Percentiles rank a stretch among this genome's conserved stretches.
Evolutionary conservation across 2,888 invertebrate species (phyloP).

Genomic region (Dasysyrphus albostriatus): DNA sequence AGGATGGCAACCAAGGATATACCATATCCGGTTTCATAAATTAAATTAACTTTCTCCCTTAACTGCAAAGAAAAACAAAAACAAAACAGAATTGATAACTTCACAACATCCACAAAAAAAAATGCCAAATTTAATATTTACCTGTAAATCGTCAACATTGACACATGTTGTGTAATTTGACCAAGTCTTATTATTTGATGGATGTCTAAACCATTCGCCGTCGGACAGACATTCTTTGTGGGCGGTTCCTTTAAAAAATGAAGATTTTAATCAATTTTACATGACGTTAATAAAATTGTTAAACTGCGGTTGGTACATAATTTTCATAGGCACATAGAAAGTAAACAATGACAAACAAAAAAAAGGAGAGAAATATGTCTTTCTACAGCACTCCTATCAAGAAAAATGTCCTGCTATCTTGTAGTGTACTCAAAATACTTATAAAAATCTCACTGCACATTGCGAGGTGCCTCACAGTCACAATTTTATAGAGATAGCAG

Average conservation of each 20-base stretch:
- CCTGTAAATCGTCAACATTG: constrained; percentile 88
- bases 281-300: not conserved
- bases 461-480: too few species aligned
- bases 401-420: too few species aligned
- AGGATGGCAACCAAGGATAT: constrained; percentile 93
- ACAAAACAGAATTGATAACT: too few species aligned
- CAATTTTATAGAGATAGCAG: too few species aligned
- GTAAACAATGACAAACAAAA: too few species aligned
- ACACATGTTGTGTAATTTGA: constrained; percentile 96
- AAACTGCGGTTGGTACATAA: not conserved
- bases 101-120: not conserved
- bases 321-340: too few species aligned
- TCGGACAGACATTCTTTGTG: constrained; percentile 92
- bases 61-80: constrained; percentile 85
- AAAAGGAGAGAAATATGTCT: too few species aligned
- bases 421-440: too few species aligned
- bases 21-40: constrained; percentile 94
- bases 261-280: not conserved
- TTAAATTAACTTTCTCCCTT: constrained; percentile 88
- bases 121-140: constrained; percentile 82
- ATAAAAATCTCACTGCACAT: too few species aligned
- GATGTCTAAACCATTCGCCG: constrained; percentile 94
- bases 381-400: too few species aligned
- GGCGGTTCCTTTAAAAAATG: constrained; percentile 87
- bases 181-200: constrained; percentile 90